phyloP scores from a whole-genome alignment of 2,888 invertebrate genomes.

The Drosophila ezoana region DNA sequence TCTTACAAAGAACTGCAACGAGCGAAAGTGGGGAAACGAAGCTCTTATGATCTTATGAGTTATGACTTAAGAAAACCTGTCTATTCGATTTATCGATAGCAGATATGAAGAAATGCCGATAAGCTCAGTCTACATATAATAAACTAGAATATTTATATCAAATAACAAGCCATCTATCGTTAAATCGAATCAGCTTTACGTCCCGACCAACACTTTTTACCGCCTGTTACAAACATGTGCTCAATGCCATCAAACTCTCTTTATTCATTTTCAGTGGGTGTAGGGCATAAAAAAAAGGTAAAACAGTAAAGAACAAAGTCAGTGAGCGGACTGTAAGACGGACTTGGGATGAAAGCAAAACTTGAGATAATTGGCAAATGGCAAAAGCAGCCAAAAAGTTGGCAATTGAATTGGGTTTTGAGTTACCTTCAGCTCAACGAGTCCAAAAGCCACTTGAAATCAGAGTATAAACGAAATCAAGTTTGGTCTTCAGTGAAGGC shows the following conservation, averaged over 20 bases:
- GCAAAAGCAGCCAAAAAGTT: conserved; percentile 4
- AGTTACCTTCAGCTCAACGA: neutral
- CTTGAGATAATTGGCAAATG: conserved; percentile 40
- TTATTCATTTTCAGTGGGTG: too few species aligned
- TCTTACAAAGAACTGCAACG: neutral
- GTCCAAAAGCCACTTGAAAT: neutral
- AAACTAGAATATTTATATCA: too few species aligned
- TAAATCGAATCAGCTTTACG: too few species aligned
- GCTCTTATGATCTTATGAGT: too few species aligned
- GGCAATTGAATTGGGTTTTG: conserved; percentile 16
- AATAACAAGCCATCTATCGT: too few species aligned
- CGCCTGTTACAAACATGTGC: too few species aligned
- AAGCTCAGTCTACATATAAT: too few species aligned
- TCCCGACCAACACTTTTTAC: too few species aligned
- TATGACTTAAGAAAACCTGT: too few species aligned
- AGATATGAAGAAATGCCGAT: too few species aligned
- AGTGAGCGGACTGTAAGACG: neutral
- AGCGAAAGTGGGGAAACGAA: neutral
- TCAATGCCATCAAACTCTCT: too few species aligned
- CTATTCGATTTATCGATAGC: too few species aligned
- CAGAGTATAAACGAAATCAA: neutral
- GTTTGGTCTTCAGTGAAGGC: neutral
- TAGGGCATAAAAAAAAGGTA: neutral
- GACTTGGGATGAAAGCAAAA: conserved; percentile 4
- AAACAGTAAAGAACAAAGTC: neutral